Evolutionary conservation across 2,888 invertebrate species (phyloP).

Genomic region (Noctua janthina): DNA sequence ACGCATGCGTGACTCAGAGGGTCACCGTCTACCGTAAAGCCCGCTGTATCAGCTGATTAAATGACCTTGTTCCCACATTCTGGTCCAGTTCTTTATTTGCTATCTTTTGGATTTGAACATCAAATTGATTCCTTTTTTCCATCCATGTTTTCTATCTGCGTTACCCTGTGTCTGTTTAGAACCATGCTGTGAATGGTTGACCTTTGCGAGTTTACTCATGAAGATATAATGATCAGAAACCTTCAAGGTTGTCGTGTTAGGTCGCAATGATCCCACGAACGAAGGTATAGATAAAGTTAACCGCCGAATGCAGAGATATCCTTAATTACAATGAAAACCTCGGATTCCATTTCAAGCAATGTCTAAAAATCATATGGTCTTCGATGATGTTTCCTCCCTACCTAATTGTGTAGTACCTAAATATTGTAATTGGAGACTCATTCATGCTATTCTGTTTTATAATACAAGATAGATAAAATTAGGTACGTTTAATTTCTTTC

Average conservation of each 20-base stretch:
- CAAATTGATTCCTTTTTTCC: constrained; percentile 31
- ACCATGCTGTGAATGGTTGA: constrained; percentile 51
- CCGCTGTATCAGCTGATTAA: constrained; percentile 64
- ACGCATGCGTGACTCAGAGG: constrained; percentile 64
- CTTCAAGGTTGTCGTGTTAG: constrained; percentile 59
- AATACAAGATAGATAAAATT: not conserved
- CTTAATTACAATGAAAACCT: constrained; percentile 18
- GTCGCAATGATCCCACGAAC: constrained; percentile 45
- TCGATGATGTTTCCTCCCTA: not conserved
- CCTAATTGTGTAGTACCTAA: not conserved
- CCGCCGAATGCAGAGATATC: not conserved
- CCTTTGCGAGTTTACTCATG: constrained; percentile 45
- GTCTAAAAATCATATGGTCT: not conserved
- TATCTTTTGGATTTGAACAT: constrained; percentile 13
- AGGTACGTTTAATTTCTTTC: not conserved
- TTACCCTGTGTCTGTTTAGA: constrained; percentile 15
- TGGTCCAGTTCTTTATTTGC: constrained; percentile 45
- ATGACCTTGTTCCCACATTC: constrained; percentile 66
- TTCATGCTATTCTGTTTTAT: not conserved
- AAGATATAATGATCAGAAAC: constrained; percentile 50
- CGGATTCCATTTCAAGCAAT: not conserved
- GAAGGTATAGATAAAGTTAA: constrained; percentile 20
- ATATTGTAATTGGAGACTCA: not conserved
- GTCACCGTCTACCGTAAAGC: constrained; percentile 37
- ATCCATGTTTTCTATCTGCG: not conserved